These are phyloP conservation scores for Emydocephalus ijimae DNA, from an alignment of 2,113 vertebrate genomes.

Conservation along the genomic window DNA sequence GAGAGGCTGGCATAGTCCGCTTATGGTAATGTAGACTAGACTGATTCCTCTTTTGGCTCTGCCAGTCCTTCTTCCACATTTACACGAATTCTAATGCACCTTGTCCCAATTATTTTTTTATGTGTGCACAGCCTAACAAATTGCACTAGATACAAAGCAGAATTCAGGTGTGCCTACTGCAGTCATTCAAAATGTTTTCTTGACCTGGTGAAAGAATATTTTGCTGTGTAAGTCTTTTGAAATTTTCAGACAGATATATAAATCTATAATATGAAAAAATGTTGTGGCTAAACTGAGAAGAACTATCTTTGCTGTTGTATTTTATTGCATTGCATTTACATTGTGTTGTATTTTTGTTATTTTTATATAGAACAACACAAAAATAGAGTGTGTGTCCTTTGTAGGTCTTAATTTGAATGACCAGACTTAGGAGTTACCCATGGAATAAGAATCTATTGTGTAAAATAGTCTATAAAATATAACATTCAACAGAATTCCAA, in stretches of 20 bases:
- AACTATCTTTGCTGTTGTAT: background rate
- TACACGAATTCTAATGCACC: background rate
- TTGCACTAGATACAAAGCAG: background rate
- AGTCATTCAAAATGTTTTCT: background rate
- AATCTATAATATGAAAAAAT: background rate
- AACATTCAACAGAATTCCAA: background rate
- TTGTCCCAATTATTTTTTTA: background rate
- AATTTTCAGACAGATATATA: background rate
- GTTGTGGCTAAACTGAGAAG: background rate
- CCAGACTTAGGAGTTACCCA: background rate
- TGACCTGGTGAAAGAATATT: too few species aligned
- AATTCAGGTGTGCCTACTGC: background rate
- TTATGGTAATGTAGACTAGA: background rate
- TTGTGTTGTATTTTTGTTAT: background rate
- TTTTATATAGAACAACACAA: background rate
- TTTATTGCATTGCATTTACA: background rate
- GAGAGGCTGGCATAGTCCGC: background rate
- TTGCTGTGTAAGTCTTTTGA: background rate
- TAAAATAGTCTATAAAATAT: constrained; percentile 21
- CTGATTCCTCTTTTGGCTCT: background rate
- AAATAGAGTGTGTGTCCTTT: background rate
- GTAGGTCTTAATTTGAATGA: background rate
- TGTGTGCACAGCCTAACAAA: background rate
- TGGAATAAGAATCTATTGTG: constrained; percentile 1
- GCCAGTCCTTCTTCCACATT: background rate